These are phyloP conservation scores for Trissolcus japonicus DNA, from an alignment of 2,888 invertebrate genomes.

Conservation along the genomic window DNA sequence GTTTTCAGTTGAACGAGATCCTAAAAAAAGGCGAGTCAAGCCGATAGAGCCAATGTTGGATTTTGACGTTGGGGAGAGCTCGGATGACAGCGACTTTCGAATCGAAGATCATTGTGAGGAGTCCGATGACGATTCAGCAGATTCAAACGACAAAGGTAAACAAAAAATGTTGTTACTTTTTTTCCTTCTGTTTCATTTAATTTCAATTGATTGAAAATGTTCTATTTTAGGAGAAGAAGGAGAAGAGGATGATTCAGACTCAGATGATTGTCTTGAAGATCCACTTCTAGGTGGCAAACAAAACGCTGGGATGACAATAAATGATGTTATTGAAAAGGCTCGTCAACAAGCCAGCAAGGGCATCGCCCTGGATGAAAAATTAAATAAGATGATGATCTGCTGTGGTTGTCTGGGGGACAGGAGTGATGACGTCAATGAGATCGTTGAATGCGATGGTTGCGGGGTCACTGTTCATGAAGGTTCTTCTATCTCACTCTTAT, in stretches of 20 bases:
- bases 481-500: conserved; percentile 62
- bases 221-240: conserved; percentile 57
- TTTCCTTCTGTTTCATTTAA: neutral
- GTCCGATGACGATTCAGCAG: conserved; percentile 86
- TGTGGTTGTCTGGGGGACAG: conserved; percentile 95
- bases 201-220: neutral
- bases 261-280: conserved; percentile 74
- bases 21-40: conserved; percentile 88
- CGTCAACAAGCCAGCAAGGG: conserved; percentile 76
- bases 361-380: conserved; percentile 74
- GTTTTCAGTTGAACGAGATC: conserved; percentile 81
- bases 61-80: conserved; percentile 92
- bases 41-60: conserved; percentile 86
- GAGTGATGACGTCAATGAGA: conserved; percentile 95
- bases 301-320: conserved; percentile 75
- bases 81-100: conserved; percentile 96
- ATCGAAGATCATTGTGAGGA: conserved; percentile 90
- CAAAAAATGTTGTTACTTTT: neutral
- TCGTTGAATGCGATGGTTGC: conserved; percentile 97
- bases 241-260: conserved; percentile 73
- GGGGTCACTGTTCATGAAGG: conserved; percentile 98
- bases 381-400: conserved; percentile 88
- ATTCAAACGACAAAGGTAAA: conserved; percentile 82
- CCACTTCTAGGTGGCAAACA: conserved; percentile 72
- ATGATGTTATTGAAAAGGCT: conserved; percentile 78